Percentiles rank a stretch among this genome's conserved stretches.
Evolutionary conservation across 2,113 vertebrate genomes (phyloP).

Genomic region (Spilogale gracilis): DNA sequence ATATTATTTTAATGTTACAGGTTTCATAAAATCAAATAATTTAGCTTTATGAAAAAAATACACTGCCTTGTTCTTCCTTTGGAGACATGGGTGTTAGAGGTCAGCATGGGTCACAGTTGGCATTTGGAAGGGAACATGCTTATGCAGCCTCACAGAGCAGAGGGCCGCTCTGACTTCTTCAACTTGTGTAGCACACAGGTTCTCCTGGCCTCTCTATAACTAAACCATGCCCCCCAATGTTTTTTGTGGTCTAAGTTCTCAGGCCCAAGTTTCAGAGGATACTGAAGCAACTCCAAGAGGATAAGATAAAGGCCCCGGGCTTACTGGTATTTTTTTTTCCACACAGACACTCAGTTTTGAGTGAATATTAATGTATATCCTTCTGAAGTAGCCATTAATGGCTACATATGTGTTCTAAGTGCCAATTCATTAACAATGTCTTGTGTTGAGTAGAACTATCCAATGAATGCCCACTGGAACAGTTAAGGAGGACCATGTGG

Average conservation of each 20-base stretch:
- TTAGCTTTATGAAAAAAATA: not conserved
- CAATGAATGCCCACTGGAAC: not conserved
- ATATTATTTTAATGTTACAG: not conserved
- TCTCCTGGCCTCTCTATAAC: not conserved
- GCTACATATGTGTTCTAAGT: not conserved
- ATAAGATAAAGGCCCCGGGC: not conserved
- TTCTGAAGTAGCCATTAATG: not conserved
- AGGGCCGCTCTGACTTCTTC: not conserved
- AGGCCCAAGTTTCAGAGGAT: not conserved
- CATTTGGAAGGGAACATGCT: not conserved
- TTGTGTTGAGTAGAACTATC: not conserved
- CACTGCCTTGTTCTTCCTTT: not conserved
- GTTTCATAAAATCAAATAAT: conserved; percentile 2
- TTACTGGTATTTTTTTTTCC: not conserved
- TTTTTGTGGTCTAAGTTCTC: not conserved
- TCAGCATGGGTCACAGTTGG: rapidly evolving
- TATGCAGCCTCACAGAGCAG: not conserved
- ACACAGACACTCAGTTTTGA: not conserved
- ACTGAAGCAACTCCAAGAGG: not conserved
- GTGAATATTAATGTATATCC: not conserved
- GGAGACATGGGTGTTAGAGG: not conserved
- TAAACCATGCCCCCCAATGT: not conserved
- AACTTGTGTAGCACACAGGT: not conserved
- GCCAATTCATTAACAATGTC: not conserved
- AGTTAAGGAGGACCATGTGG: not conserved